These are phyloP conservation scores for Cryptotermes secundus DNA, from an alignment of 1,140 invertebrate genomes.

Conservation along the genomic window DNA sequence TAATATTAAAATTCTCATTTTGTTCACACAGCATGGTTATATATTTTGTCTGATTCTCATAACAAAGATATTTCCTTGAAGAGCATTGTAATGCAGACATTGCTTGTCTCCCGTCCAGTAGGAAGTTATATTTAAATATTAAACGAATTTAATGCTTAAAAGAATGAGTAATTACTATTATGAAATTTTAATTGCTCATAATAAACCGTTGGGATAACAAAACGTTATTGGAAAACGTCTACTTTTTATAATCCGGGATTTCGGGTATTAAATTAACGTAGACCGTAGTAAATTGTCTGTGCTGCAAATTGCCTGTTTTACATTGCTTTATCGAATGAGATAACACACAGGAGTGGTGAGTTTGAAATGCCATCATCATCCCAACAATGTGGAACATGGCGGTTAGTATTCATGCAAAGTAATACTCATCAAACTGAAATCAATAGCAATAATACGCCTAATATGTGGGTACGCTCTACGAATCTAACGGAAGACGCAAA, in stretches of 20 bases:
- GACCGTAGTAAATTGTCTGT: background rate
- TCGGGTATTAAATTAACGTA: background rate
- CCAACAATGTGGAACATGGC: background rate
- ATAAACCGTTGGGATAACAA: background rate
- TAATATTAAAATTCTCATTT: too few species aligned
- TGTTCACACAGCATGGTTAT: too few species aligned
- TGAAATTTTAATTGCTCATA: background rate
- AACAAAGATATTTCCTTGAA: too few species aligned
- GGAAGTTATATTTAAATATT: too few species aligned
- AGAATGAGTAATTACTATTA: background rate
- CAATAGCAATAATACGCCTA: background rate
- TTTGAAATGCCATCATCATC: background rate
- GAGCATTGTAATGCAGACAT: too few species aligned
- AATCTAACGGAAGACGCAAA: too few species aligned
- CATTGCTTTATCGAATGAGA: background rate
- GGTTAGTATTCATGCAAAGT: background rate
- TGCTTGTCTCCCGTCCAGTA: too few species aligned
- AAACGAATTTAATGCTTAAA: too few species aligned
- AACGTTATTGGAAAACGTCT: background rate
- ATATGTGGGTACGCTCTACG: too few species aligned
- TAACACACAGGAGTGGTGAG: background rate
- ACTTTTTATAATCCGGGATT: background rate
- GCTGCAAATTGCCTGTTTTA: background rate
- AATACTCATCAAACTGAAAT: background rate
- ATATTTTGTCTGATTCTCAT: too few species aligned